Conservation (phyloP, 2,113 vertebrate genomes). For the Hylia prasina region DNA sequence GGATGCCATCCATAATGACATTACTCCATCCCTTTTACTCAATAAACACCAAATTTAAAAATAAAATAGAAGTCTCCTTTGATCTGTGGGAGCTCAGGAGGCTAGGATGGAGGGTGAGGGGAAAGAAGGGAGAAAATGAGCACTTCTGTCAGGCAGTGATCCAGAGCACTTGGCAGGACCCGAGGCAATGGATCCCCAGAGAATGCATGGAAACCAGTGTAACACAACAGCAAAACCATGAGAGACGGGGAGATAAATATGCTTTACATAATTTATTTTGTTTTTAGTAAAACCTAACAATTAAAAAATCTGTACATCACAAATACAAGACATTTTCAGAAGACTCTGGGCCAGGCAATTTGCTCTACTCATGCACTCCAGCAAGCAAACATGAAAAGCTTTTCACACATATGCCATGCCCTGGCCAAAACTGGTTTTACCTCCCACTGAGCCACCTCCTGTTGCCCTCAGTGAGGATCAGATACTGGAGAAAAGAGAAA, state of each 20-base stretch:
- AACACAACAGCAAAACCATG: not conserved
- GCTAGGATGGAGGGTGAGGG: not conserved
- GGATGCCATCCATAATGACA: not conserved
- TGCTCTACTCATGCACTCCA: constrained; percentile 39
- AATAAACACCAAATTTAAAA: constrained; percentile 23
- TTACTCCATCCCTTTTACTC: not conserved
- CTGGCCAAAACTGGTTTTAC: not conserved
- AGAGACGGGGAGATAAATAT: not conserved
- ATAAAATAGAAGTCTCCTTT: constrained; percentile 17
- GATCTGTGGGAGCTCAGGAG: not conserved
- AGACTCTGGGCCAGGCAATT: constrained; percentile 58
- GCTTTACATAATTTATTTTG: not conserved
- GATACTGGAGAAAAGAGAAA: constrained; percentile 66
- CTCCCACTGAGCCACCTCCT: constrained; percentile 53
- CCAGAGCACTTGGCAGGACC: not conserved
- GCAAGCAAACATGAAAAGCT: constrained; percentile 23
- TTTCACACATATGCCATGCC: constrained; percentile 54
- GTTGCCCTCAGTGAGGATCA: constrained; percentile 43
- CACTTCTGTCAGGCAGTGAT: not conserved
- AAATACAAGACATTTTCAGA: constrained; percentile 40
- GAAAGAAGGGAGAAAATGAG: not conserved
- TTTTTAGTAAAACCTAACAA: not conserved
- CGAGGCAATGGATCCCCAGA: not conserved
- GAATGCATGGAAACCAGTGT: not conserved
- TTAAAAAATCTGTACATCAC: not conserved